Conservation (phyloP, 2,888 invertebrate genomes). For the Archaeoteleia sp. region DNA sequence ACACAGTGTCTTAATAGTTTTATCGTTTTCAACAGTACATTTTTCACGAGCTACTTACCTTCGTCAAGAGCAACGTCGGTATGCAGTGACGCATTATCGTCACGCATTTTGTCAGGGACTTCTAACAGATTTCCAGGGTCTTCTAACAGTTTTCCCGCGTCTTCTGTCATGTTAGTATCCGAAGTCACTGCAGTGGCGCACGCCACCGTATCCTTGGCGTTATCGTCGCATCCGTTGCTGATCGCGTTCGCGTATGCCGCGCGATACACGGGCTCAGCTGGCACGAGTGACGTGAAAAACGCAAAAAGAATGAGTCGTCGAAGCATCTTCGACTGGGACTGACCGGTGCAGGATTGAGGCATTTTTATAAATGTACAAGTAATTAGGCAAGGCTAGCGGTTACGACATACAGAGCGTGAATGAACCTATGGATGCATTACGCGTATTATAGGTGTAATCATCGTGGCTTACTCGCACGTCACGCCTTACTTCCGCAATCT, state of each 20-base stretch:
- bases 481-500: slow-evolving; percentile 58
- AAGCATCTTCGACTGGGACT: slow-evolving; percentile 69
- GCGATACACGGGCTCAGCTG: slow-evolving; percentile 44
- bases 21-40: too few species aligned
- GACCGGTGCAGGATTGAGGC: slow-evolving; percentile 52
- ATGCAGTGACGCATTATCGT: slow-evolving; percentile 1
- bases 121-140: too few species aligned
- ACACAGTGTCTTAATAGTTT: too few species aligned
- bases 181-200: slow-evolving; percentile 5
- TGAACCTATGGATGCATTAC: slow-evolving; percentile 65
- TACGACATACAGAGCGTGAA: slow-evolving; percentile 74
- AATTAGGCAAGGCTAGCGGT: slow-evolving; percentile 66
- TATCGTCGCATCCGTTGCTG: slow-evolving; percentile 34
- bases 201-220: slow-evolving; percentile 21
- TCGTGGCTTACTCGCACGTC: slow-evolving; percentile 57
- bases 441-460: slow-evolving; percentile 60
- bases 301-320: slow-evolving; percentile 61
- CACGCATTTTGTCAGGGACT: too few species aligned
- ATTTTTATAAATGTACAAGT: slow-evolving; percentile 67
- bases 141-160: too few species aligned
- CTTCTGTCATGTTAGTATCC: not conserved
- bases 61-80: slow-evolving; percentile 19
- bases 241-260: slow-evolving; percentile 37
- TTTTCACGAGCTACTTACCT: too few species aligned
- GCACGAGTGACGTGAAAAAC: slow-evolving; percentile 47